Base-by-base conservation (phyloP, 1,140 invertebrate species). In the Metopolophium dirhodum region DNA sequence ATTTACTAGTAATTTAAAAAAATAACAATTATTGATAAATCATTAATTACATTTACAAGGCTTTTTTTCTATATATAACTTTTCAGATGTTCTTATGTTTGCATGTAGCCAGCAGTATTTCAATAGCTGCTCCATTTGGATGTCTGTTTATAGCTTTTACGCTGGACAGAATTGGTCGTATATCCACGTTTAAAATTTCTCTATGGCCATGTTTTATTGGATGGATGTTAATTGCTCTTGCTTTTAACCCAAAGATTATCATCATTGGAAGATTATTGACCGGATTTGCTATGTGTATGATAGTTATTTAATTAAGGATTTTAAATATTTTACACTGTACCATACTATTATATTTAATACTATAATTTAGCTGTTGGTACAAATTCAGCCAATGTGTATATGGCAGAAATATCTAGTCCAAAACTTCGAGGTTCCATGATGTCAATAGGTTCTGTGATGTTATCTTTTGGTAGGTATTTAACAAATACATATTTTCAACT, bases 91-190 rank as follows among this genome's bases (percentile, higher is more conserved):
- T 57, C 49, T 54, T 54, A 82, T 94, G 94, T 94, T 95, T 92
- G 8, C 37, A 93, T 95, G 83, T 95, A 96, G 96, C 96, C 0
- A 96, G 96, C 94, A 95, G 96, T 92, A 95, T 96, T 35, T 96
- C 96, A 26, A 94, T 96, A 7, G 95, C 95, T 35, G 95, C 96
- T 7, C 96, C 96, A 7, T 47, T 96, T 22, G 96, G 96, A 14
- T 96, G 96, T 3, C 83, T 96, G 0, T 86, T 96, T 26, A 95
- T 96, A 77, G 96, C 96, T n/a, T 96, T 96, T 93, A 94, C 96
- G 7, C 96, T 97, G 95, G 97, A 97, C 94, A 95, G 95, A 37
- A 94, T 97, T 57, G 97, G 97, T 30, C 95, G 97, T 90, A 95
- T 97, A 94, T 95, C 95, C 90, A 96, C 96, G 0, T 95, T 97